Percentiles rank a stretch among this genome's conserved stretches.
Evolutionary conservation across 2,888 invertebrate genomes (phyloP).

Genomic region (Orchestes rusci): DNA sequence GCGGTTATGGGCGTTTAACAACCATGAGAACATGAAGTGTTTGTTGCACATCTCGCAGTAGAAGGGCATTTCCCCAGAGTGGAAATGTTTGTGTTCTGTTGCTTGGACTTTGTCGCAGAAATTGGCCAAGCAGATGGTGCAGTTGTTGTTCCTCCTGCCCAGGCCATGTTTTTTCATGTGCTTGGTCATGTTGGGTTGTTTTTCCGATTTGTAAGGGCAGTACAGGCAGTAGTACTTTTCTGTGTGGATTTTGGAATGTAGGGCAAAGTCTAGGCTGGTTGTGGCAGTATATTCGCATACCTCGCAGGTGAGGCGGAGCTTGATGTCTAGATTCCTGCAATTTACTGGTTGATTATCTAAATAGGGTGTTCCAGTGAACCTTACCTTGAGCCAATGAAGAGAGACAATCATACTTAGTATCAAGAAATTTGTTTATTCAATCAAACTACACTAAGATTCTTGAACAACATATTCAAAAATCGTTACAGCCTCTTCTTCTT

Average conservation of each 20-base stretch:
- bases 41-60: slow-evolving; percentile 46
- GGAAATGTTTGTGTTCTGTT: slow-evolving; percentile 36
- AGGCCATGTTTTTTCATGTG: slow-evolving; percentile 28
- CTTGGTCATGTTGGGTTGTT: slow-evolving; percentile 27
- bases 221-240: slow-evolving; percentile 37
- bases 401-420: too few relatives aligned
- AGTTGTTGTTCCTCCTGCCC: slow-evolving; percentile 18
- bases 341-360: too few relatives aligned
- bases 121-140: slow-evolving; percentile 22
- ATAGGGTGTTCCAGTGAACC: too few relatives aligned
- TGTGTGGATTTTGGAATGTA: slow-evolving; percentile 37
- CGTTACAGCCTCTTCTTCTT: slow-evolving; percentile 6
- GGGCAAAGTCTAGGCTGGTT: slow-evolving; percentile 34
- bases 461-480: too few relatives aligned
- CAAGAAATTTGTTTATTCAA: too few relatives aligned
- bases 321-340: too few relatives aligned
- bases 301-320: slow-evolving; percentile 42
- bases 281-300: slow-evolving; percentile 50
- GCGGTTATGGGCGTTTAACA: slow-evolving; percentile 41
- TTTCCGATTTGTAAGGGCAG: slow-evolving; percentile 33
- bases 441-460: too few relatives aligned
- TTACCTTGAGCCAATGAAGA: too few relatives aligned
- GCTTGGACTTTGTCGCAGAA: slow-evolving; percentile 29
- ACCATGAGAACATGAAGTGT: slow-evolving; percentile 33
- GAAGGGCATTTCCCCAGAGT: slow-evolving; percentile 37